Evolutionary conservation across 2,888 invertebrate genomes (phyloP).

Genomic region (Pteria penguin): DNA sequence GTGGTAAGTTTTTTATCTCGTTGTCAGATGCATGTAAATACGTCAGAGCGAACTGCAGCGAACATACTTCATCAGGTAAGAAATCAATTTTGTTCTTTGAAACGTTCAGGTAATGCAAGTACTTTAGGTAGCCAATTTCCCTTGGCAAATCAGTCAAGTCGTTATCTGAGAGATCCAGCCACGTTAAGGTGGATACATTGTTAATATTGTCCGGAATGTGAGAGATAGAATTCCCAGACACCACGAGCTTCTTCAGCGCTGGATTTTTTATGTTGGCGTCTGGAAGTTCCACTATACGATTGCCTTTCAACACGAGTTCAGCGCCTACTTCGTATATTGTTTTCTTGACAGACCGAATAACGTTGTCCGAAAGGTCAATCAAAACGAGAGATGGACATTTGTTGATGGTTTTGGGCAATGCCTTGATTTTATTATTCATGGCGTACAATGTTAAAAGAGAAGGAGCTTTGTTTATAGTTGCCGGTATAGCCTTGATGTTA

Average conservation of each 20-base stretch:
- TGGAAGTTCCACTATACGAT: constrained; percentile 73
- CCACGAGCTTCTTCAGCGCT: constrained; percentile 70
- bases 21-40: constrained; percentile 70
- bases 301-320: constrained; percentile 68
- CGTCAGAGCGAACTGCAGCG: constrained; percentile 68
- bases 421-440: constrained; percentile 75
- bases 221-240: constrained; percentile 73
- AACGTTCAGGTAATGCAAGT: constrained; percentile 82
- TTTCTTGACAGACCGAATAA: constrained; percentile 72
- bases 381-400: constrained; percentile 66
- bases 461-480: constrained; percentile 67
- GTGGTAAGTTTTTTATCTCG: constrained; percentile 66
- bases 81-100: constrained; percentile 89
- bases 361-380: constrained; percentile 74
- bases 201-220: constrained; percentile 72
- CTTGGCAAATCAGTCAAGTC: constrained; percentile 72
- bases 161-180: constrained; percentile 88
- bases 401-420: constrained; percentile 75
- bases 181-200: constrained; percentile 72
- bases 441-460: constrained; percentile 62
- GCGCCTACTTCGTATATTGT: constrained; percentile 77
- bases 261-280: constrained; percentile 72
- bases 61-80: constrained; percentile 86
- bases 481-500: constrained; percentile 65
- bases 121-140: constrained; percentile 73